Evolutionary conservation across 2,113 vertebrate species (phyloP), one percentile per base, ranked within the genome.

Genomic region (Dipodomys ordii): DNA sequence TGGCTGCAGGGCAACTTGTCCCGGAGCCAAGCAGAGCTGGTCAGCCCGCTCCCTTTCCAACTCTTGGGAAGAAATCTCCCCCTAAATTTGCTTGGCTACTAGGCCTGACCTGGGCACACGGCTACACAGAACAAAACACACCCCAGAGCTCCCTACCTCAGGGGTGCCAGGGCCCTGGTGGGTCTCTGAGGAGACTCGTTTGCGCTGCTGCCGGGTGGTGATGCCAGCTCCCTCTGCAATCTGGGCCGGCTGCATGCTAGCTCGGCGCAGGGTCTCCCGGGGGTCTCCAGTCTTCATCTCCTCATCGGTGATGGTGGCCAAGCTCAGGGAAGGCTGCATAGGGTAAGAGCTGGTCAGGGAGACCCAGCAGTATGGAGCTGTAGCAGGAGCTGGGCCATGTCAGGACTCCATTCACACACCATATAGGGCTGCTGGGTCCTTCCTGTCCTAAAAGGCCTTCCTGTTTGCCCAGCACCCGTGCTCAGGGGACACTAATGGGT

Each of bases 221-320:
- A 98, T 96, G 73, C 97, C 97, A 0, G 96, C 23, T 2, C 98
- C 97, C 32, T 99, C 98, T 0, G 96, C 88, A 1, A 99, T 97
- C 97, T 99, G 99, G 0, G 97, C 76, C 0, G 99, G 99, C 96
- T 99, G 98, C 96, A 98, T 97, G 83, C 99, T 99, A n/a, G 98
- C 99, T 0, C 99, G 98, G 0, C 99, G 98, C 96, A 99, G 98
- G 0, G 99, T 99, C 96, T 99, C 99, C 3, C 94, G 95, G 0
- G 99, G 99, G 92, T 99, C 99, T 0, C 99, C 99, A 0, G 92
- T 98, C 64, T 99, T 99, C 85, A 99, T 92, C 11, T 99, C 99
- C 64, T 99, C 99, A 0, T 99, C 99, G 0, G 99, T 99, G 96
- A 99, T 98, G 62, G 94, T 73, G 8, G 98, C 97, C 46, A 90